Evolutionary conservation across 2,797 vertebrate genomes (phyloP), one percentile per base, ranked within the genome.

Genomic region (Tenualosa thibaudeaui): DNA sequence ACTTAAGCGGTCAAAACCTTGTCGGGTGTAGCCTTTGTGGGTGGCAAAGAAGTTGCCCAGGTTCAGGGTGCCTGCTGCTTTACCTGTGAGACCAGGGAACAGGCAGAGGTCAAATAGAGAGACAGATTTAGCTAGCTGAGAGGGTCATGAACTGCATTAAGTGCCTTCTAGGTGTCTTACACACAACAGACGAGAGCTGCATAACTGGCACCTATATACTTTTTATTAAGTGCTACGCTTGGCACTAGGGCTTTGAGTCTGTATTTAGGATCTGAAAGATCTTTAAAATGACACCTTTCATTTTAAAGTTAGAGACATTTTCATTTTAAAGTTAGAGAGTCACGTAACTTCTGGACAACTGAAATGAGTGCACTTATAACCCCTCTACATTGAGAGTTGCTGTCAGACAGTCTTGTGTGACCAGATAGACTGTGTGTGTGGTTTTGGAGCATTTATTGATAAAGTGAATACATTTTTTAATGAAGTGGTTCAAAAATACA

Each of bases 1-100:
- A 89, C 97, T 99, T 81, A 99, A 95, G 82, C 98, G 96, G 94
- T 99, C 98, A 43, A 99, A 99, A 50, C 98, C 98, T 92, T 98
- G 97, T 0, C 96, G 95, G 85, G 95, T 99, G 93, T 99, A 99
- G 88, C 98, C 96, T 90, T 98, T 96, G 81, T 95, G 97, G 82
- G 95, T 96, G 0, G 97, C 97, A 75, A 99, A 98, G 94, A 99
- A 99, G 91, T 98, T 98, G 10, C 98, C 98, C 68, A 99, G 95
- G 89, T 99, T 99, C 88, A 99, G 94, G 62, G 97, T 94, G 86
- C 97, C 95, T 0, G 95, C 90, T 0, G 96, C 96, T 92, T 97
- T 98, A 83, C 97, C 98, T 99, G 91, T 31, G 37, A 40, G 71
- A 49, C 46, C 4, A 2, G 19, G 24, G 62, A 46, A 46, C 5